A percentile compares a stretch with the other conserved stretches of the same genome.
Evolutionary conservation across 2,797 vertebrate species (phyloP).

Genomic region (Ctenopoma kingsleyae): DNA sequence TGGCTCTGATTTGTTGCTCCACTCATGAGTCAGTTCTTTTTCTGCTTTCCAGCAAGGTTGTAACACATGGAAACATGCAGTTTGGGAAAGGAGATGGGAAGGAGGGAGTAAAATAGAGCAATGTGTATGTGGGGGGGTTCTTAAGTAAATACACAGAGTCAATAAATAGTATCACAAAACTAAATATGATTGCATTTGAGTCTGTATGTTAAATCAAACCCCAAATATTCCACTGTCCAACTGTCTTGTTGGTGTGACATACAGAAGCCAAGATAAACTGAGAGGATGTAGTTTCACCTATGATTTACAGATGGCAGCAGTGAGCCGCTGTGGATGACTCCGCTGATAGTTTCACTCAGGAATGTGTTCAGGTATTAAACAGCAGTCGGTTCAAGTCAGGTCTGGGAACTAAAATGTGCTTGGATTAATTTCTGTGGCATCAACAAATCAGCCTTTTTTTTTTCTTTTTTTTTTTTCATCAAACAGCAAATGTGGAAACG

Average conservation of each 20-base stretch:
- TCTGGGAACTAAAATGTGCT: background rate
- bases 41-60: conserved; percentile 69
- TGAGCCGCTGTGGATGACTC: conserved; percentile 79
- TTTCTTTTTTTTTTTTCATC: background rate
- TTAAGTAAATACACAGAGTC: conserved; percentile 67
- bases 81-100: conserved; percentile 46
- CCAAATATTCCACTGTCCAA: conserved; percentile 56
- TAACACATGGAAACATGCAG: conserved; percentile 70
- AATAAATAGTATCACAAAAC: conserved; percentile 71
- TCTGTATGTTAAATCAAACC: conserved; percentile 65
- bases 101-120: background rate
- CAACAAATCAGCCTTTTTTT: background rate
- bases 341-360: conserved; percentile 6
- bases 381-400: background rate
- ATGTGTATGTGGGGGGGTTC: conserved; percentile 45
- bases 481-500: background rate
- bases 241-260: conserved; percentile 26
- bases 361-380: background rate
- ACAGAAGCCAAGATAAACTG: conserved; percentile 42
- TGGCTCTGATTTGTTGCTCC: conserved; percentile 72
- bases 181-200: conserved; percentile 64
- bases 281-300: conserved; percentile 54
- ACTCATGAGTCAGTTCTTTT: conserved; percentile 74
- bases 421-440: background rate
- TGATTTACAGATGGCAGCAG: conserved; percentile 91